Evolutionary conservation across 2,888 invertebrate species (phyloP).

Genomic region (Cabera pusaria): DNA sequence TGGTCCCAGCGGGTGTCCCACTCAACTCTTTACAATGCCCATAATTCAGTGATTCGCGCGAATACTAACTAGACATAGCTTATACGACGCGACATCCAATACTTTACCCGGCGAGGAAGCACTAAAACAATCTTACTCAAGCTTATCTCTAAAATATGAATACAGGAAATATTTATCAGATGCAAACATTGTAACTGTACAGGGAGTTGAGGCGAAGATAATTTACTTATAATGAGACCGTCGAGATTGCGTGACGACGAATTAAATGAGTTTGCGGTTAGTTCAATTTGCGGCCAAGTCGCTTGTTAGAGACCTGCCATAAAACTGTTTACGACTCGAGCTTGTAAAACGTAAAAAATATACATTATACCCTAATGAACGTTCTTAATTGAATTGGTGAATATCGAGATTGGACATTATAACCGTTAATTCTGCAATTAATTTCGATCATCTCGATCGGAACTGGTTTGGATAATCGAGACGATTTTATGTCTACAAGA

Average conservation of each 20-base stretch:
- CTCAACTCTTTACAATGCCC: conserved; percentile 62
- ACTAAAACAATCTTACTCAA: conserved; percentile 59
- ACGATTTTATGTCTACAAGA: conserved; percentile 14
- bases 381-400: conserved; percentile 37
- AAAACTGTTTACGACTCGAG: conserved; percentile 51
- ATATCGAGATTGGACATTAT: conserved; percentile 33
- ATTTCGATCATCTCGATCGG: conserved; percentile 26
- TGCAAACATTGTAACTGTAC: conserved; percentile 31
- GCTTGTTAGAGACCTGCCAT: conserved; percentile 60
- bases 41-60: conserved; percentile 77
- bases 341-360: conserved; percentile 48
- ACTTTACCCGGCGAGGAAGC: conserved; percentile 58
- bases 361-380: conserved; percentile 34
- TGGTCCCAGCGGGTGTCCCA: conserved; percentile 74
- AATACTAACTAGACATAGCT: conserved; percentile 64
- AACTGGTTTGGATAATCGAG: conserved; percentile 13
- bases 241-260: conserved; percentile 60
- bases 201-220: conserved; percentile 22
- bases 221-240: conserved; percentile 34
- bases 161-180: conserved; percentile 40
- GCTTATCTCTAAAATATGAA: conserved; percentile 42
- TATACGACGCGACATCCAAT: conserved; percentile 66
- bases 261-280: conserved; percentile 65
- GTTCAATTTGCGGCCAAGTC: conserved; percentile 64
- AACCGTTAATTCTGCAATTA: conserved; percentile 32